Conservation (phyloP, 1,140 invertebrate genomes). For the Bradysia coprophila region DNA sequence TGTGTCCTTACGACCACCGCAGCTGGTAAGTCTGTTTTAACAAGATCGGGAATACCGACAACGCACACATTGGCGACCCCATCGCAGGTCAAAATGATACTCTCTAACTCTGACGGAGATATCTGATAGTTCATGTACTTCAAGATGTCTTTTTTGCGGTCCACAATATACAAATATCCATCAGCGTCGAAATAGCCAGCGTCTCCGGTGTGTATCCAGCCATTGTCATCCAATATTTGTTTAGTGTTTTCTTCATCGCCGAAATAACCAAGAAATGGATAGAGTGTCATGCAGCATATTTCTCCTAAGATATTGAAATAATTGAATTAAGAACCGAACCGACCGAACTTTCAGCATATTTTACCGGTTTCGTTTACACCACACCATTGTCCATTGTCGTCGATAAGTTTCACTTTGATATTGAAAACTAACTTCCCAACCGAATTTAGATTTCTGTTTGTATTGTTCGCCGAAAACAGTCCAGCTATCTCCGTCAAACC, state of each 20-base stretch:
- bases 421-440: conserved; percentile 8
- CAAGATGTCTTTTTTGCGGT: conserved; percentile 39
- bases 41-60: conserved; percentile 20
- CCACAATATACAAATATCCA: conserved; percentile 31
- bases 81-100: conserved; percentile 15
- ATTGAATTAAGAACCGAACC: no score
- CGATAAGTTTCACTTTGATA: conserved; percentile 22
- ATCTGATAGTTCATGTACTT: conserved; percentile 24
- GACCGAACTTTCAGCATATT: conserved; percentile 22
- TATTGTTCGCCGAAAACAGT: not conserved
- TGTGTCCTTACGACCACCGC: conserved; percentile 18
- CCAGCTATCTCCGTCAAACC: not conserved
- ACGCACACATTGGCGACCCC: conserved; percentile 20
- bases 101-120: conserved; percentile 19
- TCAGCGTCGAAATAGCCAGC: conserved; percentile 37
- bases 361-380: conserved; percentile 18
- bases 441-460: not conserved
- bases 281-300: conserved; percentile 15
- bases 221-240: conserved; percentile 23
- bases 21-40: conserved; percentile 18
- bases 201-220: conserved; percentile 51
- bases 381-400: conserved; percentile 16
- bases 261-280: conserved; percentile 21
- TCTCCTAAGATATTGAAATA: no score
- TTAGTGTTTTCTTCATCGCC: conserved; percentile 19